Conservation (phyloP, 2,888 invertebrate species). For the Metacarcinus magister region DNA sequence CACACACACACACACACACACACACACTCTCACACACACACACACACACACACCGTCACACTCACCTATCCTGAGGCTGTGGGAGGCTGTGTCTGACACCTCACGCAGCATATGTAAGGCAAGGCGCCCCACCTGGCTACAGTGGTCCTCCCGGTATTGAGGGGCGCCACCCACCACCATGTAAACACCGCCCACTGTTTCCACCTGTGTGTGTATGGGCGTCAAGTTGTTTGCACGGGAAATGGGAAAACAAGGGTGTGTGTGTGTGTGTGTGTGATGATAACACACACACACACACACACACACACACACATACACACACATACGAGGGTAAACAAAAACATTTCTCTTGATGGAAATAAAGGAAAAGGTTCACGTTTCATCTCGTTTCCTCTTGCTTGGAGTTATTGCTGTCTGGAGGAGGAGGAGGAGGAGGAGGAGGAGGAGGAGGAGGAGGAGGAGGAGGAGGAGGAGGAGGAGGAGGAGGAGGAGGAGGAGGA, state of each 20-base stretch:
- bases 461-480: not conserved
- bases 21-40: too few species aligned
- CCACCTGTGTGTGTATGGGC: constrained; percentile 88
- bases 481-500: not conserved
- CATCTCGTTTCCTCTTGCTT: not conserved
- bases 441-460: constrained; percentile 35
- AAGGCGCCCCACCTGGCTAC: constrained; percentile 91
- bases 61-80: constrained; percentile 81
- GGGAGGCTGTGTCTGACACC: constrained; percentile 60
- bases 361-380: not conserved
- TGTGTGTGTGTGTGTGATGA: too few species aligned
- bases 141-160: constrained; percentile 89
- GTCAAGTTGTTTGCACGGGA: not conserved
- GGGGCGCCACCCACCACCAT: constrained; percentile 97
- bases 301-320: not conserved
- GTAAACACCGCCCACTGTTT: constrained; percentile 96
- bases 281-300: too few species aligned
- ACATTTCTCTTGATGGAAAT: too few species aligned
- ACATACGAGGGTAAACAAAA: too few species aligned
- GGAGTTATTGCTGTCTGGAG: not conserved
- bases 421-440: constrained; percentile 10
- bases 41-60: not conserved
- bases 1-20: too few species aligned
- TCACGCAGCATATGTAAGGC: constrained; percentile 89
- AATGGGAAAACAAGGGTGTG: too few species aligned